Evolutionary conservation across 2,888 invertebrate species (phyloP).

Genomic region (Drosophila paramelanica): DNA sequence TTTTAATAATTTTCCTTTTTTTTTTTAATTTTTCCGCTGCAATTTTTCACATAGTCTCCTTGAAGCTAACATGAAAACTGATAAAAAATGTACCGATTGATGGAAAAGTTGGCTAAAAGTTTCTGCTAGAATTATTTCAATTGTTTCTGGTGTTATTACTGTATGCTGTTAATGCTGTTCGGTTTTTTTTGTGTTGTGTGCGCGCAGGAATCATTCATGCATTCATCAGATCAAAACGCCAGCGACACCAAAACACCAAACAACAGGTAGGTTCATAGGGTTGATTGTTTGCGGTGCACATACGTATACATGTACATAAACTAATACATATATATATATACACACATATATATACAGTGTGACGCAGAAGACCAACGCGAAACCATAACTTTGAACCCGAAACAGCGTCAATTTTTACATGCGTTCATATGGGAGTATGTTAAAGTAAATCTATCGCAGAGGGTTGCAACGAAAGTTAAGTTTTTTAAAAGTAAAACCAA

Average conservation of each 20-base stretch:
- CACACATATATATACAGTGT: background rate
- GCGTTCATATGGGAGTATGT: constrained; percentile 10
- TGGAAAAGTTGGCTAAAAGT: constrained; percentile 60
- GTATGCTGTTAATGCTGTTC: constrained; percentile 45
- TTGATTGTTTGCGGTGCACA: constrained; percentile 26
- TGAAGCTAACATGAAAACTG: constrained; percentile 54
- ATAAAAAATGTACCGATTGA: constrained; percentile 27
- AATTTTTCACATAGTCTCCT: constrained; percentile 41
- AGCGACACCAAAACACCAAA: constrained; percentile 49
- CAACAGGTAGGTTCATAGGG: constrained; percentile 34
- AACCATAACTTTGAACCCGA: constrained; percentile 49
- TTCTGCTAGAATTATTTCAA: constrained; percentile 80
- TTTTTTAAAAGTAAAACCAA: too few relatives aligned
- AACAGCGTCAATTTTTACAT: constrained; percentile 32
- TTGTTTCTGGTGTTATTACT: constrained; percentile 78
- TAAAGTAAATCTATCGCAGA: constrained; percentile 1
- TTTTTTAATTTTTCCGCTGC: constrained; percentile 7
- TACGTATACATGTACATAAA: background rate
- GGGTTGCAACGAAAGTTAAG: constrained; percentile 14
- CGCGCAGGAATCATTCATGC: constrained; percentile 75
- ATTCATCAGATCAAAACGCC: constrained; percentile 68
- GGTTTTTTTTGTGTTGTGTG: constrained; percentile 31
- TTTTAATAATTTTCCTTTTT: background rate
- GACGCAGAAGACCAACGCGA: constrained; percentile 20
- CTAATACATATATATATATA: background rate